These are phyloP conservation scores for Fabriciana adippe DNA, from an alignment of 2,888 invertebrate genomes.

Conservation along the genomic window DNA sequence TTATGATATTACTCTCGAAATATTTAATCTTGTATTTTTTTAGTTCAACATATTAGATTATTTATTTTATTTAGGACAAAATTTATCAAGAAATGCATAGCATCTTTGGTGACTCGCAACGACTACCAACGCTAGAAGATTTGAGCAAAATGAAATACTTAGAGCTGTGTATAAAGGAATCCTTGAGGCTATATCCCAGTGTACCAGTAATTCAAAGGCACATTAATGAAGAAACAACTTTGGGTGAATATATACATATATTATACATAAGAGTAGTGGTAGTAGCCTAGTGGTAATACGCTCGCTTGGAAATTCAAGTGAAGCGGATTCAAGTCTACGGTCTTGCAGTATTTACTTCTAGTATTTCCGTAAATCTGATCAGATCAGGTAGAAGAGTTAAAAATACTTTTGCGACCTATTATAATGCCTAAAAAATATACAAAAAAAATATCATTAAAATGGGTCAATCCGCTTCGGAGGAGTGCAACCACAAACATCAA, in stretches of 20 bases:
- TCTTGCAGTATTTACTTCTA: background rate
- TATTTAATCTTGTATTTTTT: background rate
- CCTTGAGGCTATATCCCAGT: slow-evolving; percentile 84
- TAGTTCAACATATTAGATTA: background rate
- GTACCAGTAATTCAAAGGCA: slow-evolving; percentile 84
- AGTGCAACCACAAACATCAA: too few species aligned
- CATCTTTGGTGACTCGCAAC: slow-evolving; percentile 83
- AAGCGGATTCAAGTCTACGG: background rate
- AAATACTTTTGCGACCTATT: too few species aligned
- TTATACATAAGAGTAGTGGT: too few species aligned
- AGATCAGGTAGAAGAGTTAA: too few species aligned
- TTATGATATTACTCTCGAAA: background rate
- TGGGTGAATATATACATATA: background rate
- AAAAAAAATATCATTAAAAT: too few species aligned
- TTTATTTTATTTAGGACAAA: slow-evolving; percentile 24
- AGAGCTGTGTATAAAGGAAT: slow-evolving; percentile 86
- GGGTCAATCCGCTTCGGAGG: too few species aligned
- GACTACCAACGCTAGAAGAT: slow-evolving; percentile 81
- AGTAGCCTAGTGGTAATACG: too few species aligned
- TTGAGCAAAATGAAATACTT: slow-evolving; percentile 83
- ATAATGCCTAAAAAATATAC: too few species aligned
- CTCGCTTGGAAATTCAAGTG: background rate
- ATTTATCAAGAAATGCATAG: slow-evolving; percentile 25
- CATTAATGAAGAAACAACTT: slow-evolving; percentile 76
- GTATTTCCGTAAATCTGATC: too few species aligned